These are phyloP conservation scores for Ovis aries DNA, from an alignment of 2,113 vertebrate species.

Conservation along the genomic window DNA sequence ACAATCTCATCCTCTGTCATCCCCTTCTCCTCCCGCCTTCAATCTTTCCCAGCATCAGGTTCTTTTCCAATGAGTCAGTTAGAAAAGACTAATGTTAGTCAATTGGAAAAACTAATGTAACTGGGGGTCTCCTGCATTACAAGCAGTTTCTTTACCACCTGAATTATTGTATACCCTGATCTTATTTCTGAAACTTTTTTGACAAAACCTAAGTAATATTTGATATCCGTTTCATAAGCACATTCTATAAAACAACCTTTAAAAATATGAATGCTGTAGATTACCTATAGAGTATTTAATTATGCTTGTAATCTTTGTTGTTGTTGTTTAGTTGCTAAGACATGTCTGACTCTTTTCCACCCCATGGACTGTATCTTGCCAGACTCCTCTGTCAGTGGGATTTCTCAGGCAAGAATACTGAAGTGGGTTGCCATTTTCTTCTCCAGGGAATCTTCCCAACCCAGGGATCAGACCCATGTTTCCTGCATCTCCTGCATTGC, in stretches of 20 bases:
- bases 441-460: neutral
- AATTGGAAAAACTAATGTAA: neutral
- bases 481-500: neutral
- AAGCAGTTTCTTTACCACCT: neutral
- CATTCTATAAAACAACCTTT: neutral
- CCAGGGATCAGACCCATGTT: accelerated
- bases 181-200: neutral
- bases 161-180: neutral
- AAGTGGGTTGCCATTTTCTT: neutral
- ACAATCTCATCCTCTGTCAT: neutral
- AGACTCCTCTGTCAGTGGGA: neutral
- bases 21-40: accelerated
- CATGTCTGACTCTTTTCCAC: neutral
- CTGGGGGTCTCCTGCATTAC: neutral
- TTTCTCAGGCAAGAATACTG: neutral
- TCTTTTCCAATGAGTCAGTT: neutral
- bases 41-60: neutral
- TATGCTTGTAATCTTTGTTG: neutral
- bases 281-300: neutral
- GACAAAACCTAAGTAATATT: neutral
- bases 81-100: neutral
- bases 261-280: neutral
- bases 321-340: neutral
- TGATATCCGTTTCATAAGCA: neutral
- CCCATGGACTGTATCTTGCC: accelerated